These are phyloP conservation scores for Promerops cafer DNA, from an alignment of 2,113 vertebrate genomes.

Conservation along the genomic window DNA sequence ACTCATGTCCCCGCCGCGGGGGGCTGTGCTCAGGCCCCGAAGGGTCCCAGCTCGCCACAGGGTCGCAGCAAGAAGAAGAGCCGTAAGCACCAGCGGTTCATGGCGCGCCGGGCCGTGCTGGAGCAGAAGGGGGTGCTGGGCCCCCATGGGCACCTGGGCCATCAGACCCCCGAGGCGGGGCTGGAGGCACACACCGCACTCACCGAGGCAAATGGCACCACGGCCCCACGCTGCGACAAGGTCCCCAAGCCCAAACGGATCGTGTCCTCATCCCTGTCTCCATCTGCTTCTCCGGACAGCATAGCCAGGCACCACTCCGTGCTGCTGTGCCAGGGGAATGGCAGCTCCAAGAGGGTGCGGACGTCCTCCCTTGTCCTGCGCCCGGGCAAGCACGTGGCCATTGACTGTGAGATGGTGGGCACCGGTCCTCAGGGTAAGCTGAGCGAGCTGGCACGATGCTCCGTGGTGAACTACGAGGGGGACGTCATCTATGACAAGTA, in stretches of 20 bases:
- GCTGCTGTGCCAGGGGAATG: slow-evolving; percentile 34
- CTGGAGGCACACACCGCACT: rapidly evolving
- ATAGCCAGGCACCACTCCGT: not conserved
- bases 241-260: not conserved
- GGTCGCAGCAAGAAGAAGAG: slow-evolving; percentile 63
- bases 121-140: slow-evolving; percentile 56
- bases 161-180: rapidly evolving
- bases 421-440: slow-evolving; percentile 80
- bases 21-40: not conserved
- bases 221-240: rapidly evolving
- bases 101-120: slow-evolving; percentile 59
- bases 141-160: rapidly evolving
- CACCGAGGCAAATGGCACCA: not conserved
- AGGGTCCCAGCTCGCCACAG: not conserved
- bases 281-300: not conserved
- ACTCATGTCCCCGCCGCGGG: not conserved
- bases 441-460: slow-evolving; percentile 90
- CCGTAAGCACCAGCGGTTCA: slow-evolving; percentile 69
- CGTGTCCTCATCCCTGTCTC: rapidly evolving
- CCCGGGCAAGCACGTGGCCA: slow-evolving; percentile 73
- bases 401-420: slow-evolving; percentile 99
- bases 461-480: slow-evolving; percentile 84
- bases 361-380: not conserved
- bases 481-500: slow-evolving; percentile 89
- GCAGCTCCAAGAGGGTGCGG: slow-evolving; percentile 39